Conservation (phyloP, 2,888 invertebrate genomes). For the Parnassius orleans region DNA sequence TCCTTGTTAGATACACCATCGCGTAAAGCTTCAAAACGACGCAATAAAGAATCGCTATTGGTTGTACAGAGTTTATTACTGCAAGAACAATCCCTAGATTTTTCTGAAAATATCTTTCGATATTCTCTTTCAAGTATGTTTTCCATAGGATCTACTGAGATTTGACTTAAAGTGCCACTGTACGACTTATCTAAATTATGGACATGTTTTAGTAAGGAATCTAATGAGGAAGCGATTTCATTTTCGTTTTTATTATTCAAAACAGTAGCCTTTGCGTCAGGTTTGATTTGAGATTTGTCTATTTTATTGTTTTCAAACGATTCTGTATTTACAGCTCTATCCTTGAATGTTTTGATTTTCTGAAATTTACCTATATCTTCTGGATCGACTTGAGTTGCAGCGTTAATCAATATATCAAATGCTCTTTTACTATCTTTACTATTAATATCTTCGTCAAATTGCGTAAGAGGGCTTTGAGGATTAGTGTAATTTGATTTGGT, state of each 20-base stretch:
- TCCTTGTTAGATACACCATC: constrained; percentile 51
- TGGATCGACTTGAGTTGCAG: constrained; percentile 12
- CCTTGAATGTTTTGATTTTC: constrained; percentile 28
- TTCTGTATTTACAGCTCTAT: constrained; percentile 29
- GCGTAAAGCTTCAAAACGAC: constrained; percentile 59
- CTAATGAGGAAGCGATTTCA: constrained; percentile 50
- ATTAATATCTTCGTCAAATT: constrained; percentile 29
- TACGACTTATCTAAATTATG: constrained; percentile 59
- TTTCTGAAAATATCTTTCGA: constrained; percentile 51
- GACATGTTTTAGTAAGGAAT: constrained; percentile 61
- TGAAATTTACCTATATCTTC: constrained; percentile 24
- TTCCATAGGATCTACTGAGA: constrained; percentile 51
- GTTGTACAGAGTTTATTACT: constrained; percentile 40
- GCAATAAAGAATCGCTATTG: constrained; percentile 54
- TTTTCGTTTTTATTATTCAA: constrained; percentile 29
- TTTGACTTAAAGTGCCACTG: constrained; percentile 42
- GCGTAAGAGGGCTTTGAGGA: constrained; percentile 31
- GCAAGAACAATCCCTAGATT: constrained; percentile 41
- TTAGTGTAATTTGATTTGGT: constrained; percentile 51
- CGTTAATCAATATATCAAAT: constrained; percentile 9
- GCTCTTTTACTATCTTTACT: constrained; percentile 36
- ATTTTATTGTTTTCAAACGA: constrained; percentile 29
- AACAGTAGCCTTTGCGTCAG: constrained; percentile 26
- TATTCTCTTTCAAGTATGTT: constrained; percentile 64
- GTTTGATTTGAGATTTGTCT: constrained; percentile 25